A percentile compares a stretch with the other conserved stretches of the same genome.
Evolutionary conservation across 2,888 invertebrate species (phyloP).

Genomic region (Nomada lathburiana): DNA sequence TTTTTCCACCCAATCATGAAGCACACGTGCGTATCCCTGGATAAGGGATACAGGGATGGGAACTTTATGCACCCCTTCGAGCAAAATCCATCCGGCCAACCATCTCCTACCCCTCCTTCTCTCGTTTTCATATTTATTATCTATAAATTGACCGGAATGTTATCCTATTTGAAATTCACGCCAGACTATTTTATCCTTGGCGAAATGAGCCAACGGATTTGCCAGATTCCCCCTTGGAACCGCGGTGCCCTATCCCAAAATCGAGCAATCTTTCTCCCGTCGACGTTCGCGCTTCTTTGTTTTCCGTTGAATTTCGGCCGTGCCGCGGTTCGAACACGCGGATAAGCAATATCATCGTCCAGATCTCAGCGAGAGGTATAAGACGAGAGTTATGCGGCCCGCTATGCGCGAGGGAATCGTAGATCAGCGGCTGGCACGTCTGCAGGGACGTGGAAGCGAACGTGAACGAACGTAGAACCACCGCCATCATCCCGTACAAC

Average conservation of each 20-base stretch:
- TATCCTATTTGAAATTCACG: slow-evolving; percentile 60
- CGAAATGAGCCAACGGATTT: slow-evolving; percentile 37
- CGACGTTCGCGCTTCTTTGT: slow-evolving; percentile 38
- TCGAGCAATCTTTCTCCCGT: slow-evolving; percentile 60
- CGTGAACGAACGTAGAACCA: slow-evolving; percentile 71
- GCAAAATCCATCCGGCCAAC: slow-evolving; percentile 26
- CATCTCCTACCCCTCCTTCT: neutral
- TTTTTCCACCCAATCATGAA: slow-evolving; percentile 21
- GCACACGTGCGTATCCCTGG: slow-evolving; percentile 19
- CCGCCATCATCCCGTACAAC: slow-evolving; percentile 64
- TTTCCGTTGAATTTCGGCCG: slow-evolving; percentile 52
- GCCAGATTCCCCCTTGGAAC: neutral
- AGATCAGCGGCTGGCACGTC: slow-evolving; percentile 83
- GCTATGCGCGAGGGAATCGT: slow-evolving; percentile 84
- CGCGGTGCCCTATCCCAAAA: slow-evolving; percentile 17
- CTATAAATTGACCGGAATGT: slow-evolving; percentile 56
- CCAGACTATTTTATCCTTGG: slow-evolving; percentile 43
- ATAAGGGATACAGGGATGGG: slow-evolving; percentile 22
- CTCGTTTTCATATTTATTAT: slow-evolving; percentile 47
- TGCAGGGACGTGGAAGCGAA: slow-evolving; percentile 81
- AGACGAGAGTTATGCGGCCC: slow-evolving; percentile 81
- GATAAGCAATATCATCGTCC: slow-evolving; percentile 74
- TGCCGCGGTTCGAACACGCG: slow-evolving; percentile 68
- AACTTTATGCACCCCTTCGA: slow-evolving; percentile 54
- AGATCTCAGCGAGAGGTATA: slow-evolving; percentile 76